Conservation (phyloP, 2,113 vertebrate genomes). For the Crotalus helleri region DNA sequence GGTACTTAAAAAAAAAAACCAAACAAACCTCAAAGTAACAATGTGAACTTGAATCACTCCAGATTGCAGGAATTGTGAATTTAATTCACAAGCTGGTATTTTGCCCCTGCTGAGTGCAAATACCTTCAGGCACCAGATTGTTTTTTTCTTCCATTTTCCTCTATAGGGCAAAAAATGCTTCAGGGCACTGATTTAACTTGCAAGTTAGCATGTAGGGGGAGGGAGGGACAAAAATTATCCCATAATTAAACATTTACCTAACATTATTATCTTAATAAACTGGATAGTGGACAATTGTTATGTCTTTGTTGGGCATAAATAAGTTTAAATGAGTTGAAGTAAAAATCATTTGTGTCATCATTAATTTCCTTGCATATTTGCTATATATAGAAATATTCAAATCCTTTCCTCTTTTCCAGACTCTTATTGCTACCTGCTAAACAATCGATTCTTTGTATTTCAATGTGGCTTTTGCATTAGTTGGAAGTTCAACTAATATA, state of each 20-base stretch:
- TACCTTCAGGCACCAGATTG: neutral
- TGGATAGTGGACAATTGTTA: no score
- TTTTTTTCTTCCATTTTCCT: neutral
- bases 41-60: neutral
- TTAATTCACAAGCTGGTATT: neutral
- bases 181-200: neutral
- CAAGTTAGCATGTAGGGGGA: neutral
- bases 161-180: neutral
- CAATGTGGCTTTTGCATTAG: neutral
- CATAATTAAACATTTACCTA: neutral
- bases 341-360: neutral
- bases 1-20: no score
- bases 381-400: neutral
- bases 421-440: neutral
- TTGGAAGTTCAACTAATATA: neutral
- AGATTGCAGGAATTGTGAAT: neutral
- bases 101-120: no score
- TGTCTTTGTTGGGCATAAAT: no score
- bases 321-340: neutral
- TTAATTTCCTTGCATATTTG: neutral
- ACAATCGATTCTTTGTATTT: neutral
- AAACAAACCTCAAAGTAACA: neutral
- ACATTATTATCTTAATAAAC: neutral
- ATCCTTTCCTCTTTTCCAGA: neutral
- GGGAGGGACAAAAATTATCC: neutral